Evolutionary conservation across 2,888 invertebrate species (phyloP).

Genomic region (Drosophila neoperkinsi): DNA sequence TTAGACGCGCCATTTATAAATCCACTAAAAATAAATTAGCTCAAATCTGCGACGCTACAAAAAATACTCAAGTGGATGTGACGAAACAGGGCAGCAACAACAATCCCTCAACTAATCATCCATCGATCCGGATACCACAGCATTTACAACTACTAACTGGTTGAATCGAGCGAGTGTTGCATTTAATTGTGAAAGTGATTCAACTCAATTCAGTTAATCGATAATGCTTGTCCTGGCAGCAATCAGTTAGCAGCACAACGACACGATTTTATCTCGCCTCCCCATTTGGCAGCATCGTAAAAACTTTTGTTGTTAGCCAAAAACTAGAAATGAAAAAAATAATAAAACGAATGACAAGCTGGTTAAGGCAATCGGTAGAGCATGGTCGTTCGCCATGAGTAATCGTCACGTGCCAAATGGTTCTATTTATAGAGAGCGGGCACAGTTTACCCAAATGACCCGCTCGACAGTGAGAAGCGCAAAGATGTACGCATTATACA

Average conservation of each 20-base stretch:
- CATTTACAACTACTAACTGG: neutral
- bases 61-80: constrained; percentile 26
- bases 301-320: constrained; percentile 19
- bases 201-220: too few species aligned
- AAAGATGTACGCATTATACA: constrained; percentile 36
- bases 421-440: constrained; percentile 74
- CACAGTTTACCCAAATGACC: constrained; percentile 41
- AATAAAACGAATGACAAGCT: constrained; percentile 9
- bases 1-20: constrained; percentile 70
- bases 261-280: constrained; percentile 35
- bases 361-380: constrained; percentile 22
- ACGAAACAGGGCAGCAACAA: constrained; percentile 16
- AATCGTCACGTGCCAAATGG: constrained; percentile 82
- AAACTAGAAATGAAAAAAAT: constrained; percentile 6
- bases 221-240: too few species aligned
- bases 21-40: constrained; percentile 71
- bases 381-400: constrained; percentile 60
- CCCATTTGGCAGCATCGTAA: constrained; percentile 22
- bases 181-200: constrained; percentile 9
- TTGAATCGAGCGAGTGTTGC: neutral
- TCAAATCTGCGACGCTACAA: constrained; percentile 39
- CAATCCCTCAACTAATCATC: neutral
- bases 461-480: constrained; percentile 24
- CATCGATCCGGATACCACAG: neutral
- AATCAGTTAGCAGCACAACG: neutral